phyloP scores from a whole-genome alignment of 2,888 invertebrate genomes.

The Carterocephalus palaemon region DNA sequence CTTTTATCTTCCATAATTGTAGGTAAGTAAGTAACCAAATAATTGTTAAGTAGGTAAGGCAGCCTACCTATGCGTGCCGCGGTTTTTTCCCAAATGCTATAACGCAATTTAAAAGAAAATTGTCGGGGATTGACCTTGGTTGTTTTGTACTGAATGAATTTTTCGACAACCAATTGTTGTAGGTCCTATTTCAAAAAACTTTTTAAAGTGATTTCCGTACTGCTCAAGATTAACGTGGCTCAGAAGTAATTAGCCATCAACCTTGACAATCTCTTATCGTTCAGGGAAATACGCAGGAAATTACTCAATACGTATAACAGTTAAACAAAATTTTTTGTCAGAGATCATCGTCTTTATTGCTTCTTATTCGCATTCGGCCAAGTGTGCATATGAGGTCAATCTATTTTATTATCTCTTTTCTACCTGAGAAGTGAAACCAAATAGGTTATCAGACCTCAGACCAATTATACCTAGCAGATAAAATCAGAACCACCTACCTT shows the following conservation, averaged over 20 bases:
- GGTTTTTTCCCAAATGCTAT: no score
- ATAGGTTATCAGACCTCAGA: no score
- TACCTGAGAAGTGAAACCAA: no score
- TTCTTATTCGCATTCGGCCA: slow-evolving; percentile 3
- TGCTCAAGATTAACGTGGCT: slow-evolving; percentile 36
- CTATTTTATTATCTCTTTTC: no score
- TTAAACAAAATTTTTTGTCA: slow-evolving; percentile 25
- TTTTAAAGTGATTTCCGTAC: slow-evolving; percentile 39
- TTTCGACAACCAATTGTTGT: slow-evolving; percentile 13
- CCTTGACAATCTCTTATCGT: slow-evolving; percentile 46
- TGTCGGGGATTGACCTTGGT: no score
- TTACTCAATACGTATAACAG: slow-evolving; percentile 34
- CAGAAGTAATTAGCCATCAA: slow-evolving; percentile 40
- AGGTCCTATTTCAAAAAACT: slow-evolving; percentile 33
- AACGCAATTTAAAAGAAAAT: no score
- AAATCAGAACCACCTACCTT: no score
- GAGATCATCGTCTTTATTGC: slow-evolving; percentile 13
- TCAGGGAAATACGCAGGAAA: slow-evolving; percentile 43
- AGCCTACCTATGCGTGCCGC: no score
- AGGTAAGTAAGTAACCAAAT: no score
- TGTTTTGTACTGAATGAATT: slow-evolving; percentile 10
- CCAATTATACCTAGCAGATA: no score
- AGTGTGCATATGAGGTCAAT: slow-evolving; percentile 2
- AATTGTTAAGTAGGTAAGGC: no score
- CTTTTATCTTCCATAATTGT: no score